A percentile compares a stretch with the other conserved stretches of the same genome.
Evolutionary conservation across 2,888 invertebrate species (phyloP).

Genomic region (Patella caerulea): DNA sequence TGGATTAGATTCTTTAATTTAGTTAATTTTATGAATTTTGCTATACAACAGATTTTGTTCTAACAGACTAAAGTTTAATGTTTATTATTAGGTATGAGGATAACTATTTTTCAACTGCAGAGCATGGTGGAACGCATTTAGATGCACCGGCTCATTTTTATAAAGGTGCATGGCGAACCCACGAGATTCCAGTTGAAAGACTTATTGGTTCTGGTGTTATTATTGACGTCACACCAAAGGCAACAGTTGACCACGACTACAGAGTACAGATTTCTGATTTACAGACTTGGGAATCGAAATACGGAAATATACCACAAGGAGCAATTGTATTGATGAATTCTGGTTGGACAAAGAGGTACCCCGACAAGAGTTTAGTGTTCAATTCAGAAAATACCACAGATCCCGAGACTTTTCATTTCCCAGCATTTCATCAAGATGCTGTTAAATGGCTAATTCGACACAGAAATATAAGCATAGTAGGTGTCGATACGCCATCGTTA

Average conservation of each 20-base stretch:
- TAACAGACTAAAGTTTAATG: too few relatives aligned
- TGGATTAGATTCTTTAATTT: too few relatives aligned
- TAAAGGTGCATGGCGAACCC: slow-evolving; percentile 48
- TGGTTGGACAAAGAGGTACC: slow-evolving; percentile 66
- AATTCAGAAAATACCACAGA: slow-evolving; percentile 17
- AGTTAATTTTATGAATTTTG: too few relatives aligned
- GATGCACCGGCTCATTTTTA: slow-evolving; percentile 78
- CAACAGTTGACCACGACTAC: slow-evolving; percentile 35
- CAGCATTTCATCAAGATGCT: slow-evolving; percentile 74
- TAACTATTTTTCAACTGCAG: slow-evolving; percentile 72
- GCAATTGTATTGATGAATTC: slow-evolving; percentile 71
- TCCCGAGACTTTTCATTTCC: slow-evolving; percentile 27
- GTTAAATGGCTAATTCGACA: slow-evolving; percentile 76
- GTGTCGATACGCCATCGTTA: slow-evolving; percentile 78
- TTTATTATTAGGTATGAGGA: slow-evolving; percentile 38
- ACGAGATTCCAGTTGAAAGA: slow-evolving; percentile 72
- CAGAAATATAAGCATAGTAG: slow-evolving; percentile 74
- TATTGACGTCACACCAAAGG: slow-evolving; percentile 42
- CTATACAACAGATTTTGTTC: too few relatives aligned
- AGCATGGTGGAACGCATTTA: slow-evolving; percentile 78
- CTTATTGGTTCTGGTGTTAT: slow-evolving; percentile 69
- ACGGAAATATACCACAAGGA: slow-evolving; percentile 69
- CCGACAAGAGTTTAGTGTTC: slow-evolving; percentile 40
- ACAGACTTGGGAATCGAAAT: slow-evolving; percentile 67
- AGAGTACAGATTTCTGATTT: slow-evolving; percentile 63